Evolutionary conservation across 2,113 vertebrate species (phyloP).

Genomic region (Zingel zingel): DNA sequence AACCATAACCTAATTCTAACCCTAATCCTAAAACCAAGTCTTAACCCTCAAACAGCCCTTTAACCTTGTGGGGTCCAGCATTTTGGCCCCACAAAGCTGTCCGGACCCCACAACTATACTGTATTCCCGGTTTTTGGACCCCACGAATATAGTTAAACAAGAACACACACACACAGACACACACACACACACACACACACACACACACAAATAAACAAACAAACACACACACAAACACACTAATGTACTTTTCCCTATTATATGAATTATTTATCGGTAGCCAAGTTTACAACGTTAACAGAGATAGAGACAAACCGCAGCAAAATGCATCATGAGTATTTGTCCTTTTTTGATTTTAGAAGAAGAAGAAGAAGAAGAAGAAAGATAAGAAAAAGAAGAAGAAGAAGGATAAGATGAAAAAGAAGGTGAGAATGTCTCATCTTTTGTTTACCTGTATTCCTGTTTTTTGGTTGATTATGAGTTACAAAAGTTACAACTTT

Average conservation of each 20-base stretch:
- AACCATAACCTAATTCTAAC: too few species aligned
- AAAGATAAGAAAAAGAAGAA: slow-evolving; percentile 61
- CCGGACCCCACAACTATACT: too few species aligned
- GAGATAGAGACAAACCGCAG: background rate
- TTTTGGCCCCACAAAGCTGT: too few species aligned
- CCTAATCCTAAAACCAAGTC: too few species aligned
- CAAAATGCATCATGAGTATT: background rate
- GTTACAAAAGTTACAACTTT: background rate
- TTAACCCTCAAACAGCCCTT: too few species aligned
- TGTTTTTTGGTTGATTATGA: background rate
- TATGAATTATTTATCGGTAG: background rate
- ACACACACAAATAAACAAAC: background rate
- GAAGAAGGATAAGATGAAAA: slow-evolving; percentile 51
- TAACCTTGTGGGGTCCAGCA: too few species aligned
- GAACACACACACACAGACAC: background rate
- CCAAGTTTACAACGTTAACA: background rate
- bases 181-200: background rate
- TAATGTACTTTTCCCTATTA: background rate
- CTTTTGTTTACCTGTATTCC: background rate
- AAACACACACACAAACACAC: background rate
- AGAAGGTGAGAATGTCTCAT: slow-evolving; percentile 21
- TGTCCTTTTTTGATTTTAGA: slow-evolving; percentile 7
- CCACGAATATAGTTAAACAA: too few species aligned
- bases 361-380: slow-evolving; percentile 49
- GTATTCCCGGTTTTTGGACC: too few species aligned